Conservation (phyloP, 1,140 invertebrate genomes). For the Trypoxylus dichotomus region DNA sequence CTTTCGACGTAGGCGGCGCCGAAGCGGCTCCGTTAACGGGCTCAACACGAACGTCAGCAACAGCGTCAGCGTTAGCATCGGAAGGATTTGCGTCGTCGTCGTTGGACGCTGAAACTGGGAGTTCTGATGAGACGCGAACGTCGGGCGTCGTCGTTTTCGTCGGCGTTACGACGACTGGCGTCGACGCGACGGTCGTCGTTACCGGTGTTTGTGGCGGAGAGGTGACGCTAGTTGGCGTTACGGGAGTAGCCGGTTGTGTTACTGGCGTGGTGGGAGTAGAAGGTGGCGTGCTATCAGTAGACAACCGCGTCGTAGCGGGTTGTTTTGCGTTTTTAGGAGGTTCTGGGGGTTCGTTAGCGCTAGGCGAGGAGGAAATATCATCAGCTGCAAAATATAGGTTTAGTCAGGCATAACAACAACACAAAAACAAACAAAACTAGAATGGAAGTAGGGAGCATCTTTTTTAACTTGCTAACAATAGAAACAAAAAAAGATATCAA, state of each 20-base stretch:
- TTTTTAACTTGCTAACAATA: background rate
- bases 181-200: background rate
- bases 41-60: background rate
- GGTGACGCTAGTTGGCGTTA: background rate
- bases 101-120: slow-evolving; percentile 28
- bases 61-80: background rate
- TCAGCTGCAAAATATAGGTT: slow-evolving; percentile 45
- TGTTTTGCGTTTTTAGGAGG: slow-evolving; percentile 12
- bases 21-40: slow-evolving; percentile 49
- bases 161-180: slow-evolving; percentile 25
- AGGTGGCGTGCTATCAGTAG: slow-evolving; percentile 35
- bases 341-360: slow-evolving; percentile 28
- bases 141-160: background rate
- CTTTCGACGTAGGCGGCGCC: slow-evolving; percentile 36
- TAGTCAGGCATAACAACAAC: slow-evolving; percentile 26
- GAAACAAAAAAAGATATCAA: background rate
- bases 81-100: slow-evolving; percentile 26
- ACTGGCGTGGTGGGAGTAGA: slow-evolving; percentile 30
- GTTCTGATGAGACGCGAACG: slow-evolving; percentile 28
- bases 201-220: slow-evolving; percentile 17
- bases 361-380: slow-evolving; percentile 36
- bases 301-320: slow-evolving; percentile 26
- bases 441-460: background rate
- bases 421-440: slow-evolving; percentile 13
- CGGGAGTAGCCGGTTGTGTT: slow-evolving; percentile 33